Percentiles rank a stretch among this genome's conserved stretches.
Conservation (phyloP, 2,888 invertebrate genomes). For the Acrobasis suavella region DNA sequence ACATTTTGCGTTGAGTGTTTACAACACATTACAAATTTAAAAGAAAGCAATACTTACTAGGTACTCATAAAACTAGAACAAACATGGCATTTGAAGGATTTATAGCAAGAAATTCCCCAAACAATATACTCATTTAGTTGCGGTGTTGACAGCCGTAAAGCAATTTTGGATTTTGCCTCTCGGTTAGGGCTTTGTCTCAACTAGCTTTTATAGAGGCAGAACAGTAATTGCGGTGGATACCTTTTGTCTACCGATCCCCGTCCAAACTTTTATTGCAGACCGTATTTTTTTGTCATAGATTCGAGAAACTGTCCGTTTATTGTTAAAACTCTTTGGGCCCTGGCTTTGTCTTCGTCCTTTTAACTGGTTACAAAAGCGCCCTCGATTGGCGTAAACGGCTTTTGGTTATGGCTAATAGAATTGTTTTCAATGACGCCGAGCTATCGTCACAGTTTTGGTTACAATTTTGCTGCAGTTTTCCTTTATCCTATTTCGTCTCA, state of each 20-base stretch:
- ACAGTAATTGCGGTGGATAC: slow-evolving; percentile 67
- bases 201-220: slow-evolving; percentile 63
- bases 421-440: slow-evolving; percentile 52
- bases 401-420: slow-evolving; percentile 57
- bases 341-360: slow-evolving; percentile 46
- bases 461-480: slow-evolving; percentile 54
- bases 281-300: slow-evolving; percentile 52
- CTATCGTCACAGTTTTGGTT: slow-evolving; percentile 52
- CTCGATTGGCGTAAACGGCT: slow-evolving; percentile 51
- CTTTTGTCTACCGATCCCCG: slow-evolving; percentile 57
- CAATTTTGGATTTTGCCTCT: slow-evolving; percentile 45
- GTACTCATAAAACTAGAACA: slow-evolving; percentile 41
- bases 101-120: slow-evolving; percentile 43
- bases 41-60: slow-evolving; percentile 27
- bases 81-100: slow-evolving; percentile 46
- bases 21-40: slow-evolving; percentile 1
- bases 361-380: slow-evolving; percentile 36
- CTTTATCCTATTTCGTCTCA: slow-evolving; percentile 52
- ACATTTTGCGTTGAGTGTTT: neutral
- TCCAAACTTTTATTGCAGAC: slow-evolving; percentile 58
- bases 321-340: slow-evolving; percentile 49
- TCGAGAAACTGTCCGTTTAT: slow-evolving; percentile 51
- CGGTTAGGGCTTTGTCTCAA: slow-evolving; percentile 57
- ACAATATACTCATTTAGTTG: slow-evolving; percentile 53
- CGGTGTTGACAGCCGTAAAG: slow-evolving; percentile 67